These are phyloP conservation scores for Melospiza melodia DNA, from an alignment of 2,113 vertebrate species.

Conservation along the genomic window DNA sequence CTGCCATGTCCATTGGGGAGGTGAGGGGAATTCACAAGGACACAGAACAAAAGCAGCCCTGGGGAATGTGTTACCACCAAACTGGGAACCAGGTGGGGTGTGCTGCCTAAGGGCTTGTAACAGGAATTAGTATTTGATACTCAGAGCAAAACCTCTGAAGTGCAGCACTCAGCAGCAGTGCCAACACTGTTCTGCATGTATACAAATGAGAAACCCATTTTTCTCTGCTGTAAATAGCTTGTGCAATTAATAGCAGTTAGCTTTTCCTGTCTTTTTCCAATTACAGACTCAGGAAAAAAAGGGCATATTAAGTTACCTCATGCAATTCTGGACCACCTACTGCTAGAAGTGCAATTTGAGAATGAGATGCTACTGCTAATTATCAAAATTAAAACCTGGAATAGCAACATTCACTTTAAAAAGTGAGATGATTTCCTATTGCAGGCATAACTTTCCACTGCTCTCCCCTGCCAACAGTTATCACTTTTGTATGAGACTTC, in stretches of 20 bases:
- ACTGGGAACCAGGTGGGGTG: neutral
- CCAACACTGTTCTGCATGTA: neutral
- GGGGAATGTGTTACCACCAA: neutral
- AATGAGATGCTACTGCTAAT: neutral
- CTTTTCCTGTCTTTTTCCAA: slow-evolving; percentile 19
- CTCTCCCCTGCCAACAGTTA: neutral
- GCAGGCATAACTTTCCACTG: neutral
- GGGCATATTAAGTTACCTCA: neutral
- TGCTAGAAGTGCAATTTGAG: neutral
- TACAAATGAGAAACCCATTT: neutral
- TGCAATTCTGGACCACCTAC: neutral
- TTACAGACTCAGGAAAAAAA: neutral
- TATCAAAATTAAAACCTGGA: neutral
- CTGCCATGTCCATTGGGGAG: neutral
- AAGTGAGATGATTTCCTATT: neutral
- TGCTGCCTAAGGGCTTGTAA: neutral
- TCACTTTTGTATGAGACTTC: neutral
- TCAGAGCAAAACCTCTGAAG: neutral
- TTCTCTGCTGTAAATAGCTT: neutral
- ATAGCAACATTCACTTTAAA: neutral
- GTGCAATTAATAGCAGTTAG: neutral
- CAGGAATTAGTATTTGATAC: neutral
- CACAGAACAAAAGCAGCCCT: neutral
- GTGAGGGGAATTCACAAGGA: neutral
- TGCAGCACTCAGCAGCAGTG: neutral